Evolutionary conservation across 2,888 invertebrate genomes (phyloP).

Genomic region (Gastracanthus pulcherrimus): DNA sequence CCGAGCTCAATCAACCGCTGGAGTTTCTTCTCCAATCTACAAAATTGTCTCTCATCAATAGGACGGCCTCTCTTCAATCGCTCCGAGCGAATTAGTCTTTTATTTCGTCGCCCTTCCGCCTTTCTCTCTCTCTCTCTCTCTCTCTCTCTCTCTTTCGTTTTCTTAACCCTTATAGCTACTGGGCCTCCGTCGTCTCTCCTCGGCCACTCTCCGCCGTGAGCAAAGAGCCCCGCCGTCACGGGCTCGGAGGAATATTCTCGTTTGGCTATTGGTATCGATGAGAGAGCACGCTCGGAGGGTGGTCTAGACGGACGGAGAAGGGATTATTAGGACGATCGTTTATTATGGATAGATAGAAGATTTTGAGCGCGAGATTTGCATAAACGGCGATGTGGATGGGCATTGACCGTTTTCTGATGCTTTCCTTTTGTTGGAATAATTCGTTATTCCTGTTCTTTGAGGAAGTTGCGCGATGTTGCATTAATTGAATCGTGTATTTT

Average conservation of each 20-base stretch:
- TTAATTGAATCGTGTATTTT: too few species aligned
- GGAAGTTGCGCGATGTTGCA: too few species aligned
- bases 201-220: not conserved
- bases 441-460: too few species aligned
- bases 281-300: too few species aligned
- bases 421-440: too few species aligned
- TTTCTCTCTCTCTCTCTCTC: not conserved
- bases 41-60: conserved; percentile 63
- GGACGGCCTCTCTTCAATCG: not conserved
- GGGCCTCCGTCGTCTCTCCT: not conserved
- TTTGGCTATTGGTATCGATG: not conserved
- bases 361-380: too few species aligned
- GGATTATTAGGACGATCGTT: too few species aligned
- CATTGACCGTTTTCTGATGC: too few species aligned
- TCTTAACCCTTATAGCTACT: conserved; percentile 10
- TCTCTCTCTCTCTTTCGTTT: not conserved
- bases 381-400: too few species aligned
- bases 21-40: conserved; percentile 73
- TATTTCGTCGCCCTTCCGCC: too few species aligned
- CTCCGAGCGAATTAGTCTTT: conserved; percentile 12
- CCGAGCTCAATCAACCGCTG: conserved; percentile 63
- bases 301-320: too few species aligned
- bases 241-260: not conserved
- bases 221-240: not conserved
- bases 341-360: too few species aligned